phyloP scores from a whole-genome alignment of 2,797 vertebrate genomes.

The Platyrinchus mystaceus region DNA sequence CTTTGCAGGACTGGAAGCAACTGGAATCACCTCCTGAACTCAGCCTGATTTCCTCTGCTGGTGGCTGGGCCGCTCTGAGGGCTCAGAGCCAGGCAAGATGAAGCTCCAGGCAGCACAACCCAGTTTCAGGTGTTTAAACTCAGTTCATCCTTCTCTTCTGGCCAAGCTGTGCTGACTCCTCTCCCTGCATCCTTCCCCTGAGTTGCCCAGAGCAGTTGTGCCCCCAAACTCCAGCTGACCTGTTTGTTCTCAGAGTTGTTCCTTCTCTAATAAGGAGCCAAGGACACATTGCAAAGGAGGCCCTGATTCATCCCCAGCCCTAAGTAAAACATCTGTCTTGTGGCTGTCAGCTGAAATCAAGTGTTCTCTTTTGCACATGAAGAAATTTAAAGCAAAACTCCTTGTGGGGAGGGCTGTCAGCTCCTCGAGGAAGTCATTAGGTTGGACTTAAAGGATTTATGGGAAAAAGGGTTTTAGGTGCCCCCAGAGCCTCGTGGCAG shows the following conservation, averaged over 20 bases:
- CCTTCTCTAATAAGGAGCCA: neutral
- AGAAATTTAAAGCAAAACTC: neutral
- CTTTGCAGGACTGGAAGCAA: neutral
- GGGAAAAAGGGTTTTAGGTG: neutral
- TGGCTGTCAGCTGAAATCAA: neutral
- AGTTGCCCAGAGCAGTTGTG: neutral
- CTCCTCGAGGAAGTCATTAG: neutral
- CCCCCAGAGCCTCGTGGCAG: neutral
- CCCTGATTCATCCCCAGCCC: neutral
- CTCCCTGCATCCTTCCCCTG: neutral
- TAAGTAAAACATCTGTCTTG: constrained; percentile 1
- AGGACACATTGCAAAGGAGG: neutral
- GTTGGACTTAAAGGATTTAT: neutral
- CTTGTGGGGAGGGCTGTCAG: neutral
- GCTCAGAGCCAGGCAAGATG: neutral
- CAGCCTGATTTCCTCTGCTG: neutral
- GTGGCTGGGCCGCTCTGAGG: neutral
- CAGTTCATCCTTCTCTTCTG: neutral
- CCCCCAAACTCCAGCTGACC: neutral
- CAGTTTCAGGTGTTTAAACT: neutral
- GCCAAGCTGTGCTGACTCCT: neutral
- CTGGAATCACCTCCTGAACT: neutral
- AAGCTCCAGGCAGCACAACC: neutral
- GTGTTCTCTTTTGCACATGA: neutral
- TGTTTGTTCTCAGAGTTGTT: neutral